phyloP scores from a whole-genome alignment of 2,797 vertebrate genomes.

The Caiman crocodilus region DNA sequence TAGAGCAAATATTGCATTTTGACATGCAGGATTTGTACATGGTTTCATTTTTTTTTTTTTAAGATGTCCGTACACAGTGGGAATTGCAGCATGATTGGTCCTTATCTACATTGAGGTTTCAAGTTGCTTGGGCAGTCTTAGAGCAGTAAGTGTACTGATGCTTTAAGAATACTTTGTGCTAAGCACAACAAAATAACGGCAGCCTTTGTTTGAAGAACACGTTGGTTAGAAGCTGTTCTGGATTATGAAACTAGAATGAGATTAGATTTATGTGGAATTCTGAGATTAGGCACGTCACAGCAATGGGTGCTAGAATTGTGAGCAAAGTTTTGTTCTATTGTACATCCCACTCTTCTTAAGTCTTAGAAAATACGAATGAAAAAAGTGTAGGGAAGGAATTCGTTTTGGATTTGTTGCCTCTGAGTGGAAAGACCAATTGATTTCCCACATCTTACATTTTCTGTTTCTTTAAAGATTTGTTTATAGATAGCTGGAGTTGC shows the following conservation, averaged over 20 bases:
- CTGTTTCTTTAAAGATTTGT: not conserved
- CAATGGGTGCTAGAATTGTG: not conserved
- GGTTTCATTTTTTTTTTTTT: not conserved
- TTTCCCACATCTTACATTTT: not conserved
- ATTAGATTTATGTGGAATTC: not conserved
- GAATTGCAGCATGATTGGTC: not conserved
- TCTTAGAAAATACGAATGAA: not conserved
- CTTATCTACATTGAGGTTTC: not conserved
- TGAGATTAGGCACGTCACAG: not conserved
- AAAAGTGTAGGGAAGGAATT: not conserved
- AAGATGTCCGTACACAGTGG: not conserved
- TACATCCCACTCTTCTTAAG: not conserved
- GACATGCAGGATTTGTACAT: not conserved
- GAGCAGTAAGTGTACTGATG: conserved; percentile 13
- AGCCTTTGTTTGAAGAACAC: not conserved
- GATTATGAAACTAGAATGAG: not conserved
- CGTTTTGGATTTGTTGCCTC: fast-evolving
- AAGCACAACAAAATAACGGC: not conserved
- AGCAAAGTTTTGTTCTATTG: not conserved
- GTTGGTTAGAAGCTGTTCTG: not conserved
- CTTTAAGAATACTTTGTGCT: not conserved
- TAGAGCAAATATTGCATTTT: not conserved
- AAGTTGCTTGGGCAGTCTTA: not conserved
- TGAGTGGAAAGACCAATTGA: not conserved
- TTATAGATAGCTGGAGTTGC: not conserved